Percentiles rank a stretch among this genome's conserved stretches.
Evolutionary conservation across 2,888 invertebrate genomes (phyloP).

Genomic region (Lepas anatifera): DNA sequence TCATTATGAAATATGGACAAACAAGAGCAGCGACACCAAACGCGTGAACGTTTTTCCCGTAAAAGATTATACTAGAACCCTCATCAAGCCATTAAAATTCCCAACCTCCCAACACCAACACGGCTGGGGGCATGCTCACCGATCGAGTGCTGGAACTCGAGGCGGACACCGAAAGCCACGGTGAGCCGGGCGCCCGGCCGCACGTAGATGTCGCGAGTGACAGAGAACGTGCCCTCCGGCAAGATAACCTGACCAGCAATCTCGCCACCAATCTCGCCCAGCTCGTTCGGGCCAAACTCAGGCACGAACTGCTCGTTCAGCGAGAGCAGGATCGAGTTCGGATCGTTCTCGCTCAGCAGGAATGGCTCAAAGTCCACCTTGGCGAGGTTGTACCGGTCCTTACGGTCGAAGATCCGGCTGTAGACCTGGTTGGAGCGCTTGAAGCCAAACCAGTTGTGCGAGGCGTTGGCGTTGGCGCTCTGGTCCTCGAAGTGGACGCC

Average conservation of each 20-base stretch:
- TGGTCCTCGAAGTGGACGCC: conserved; percentile 92
- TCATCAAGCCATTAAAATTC: too few relatives aligned
- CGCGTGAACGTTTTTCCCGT: too few relatives aligned
- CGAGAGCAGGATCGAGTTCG: conserved; percentile 23
- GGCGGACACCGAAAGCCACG: conserved; percentile 72
- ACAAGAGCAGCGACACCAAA: too few relatives aligned
- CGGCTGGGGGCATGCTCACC: conserved; percentile 4
- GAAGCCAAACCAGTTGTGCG: conserved; percentile 80
- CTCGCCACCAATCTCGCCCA: conserved; percentile 72
- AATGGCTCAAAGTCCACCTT: conserved; percentile 84
- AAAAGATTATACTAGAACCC: too few relatives aligned
- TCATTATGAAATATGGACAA: too few relatives aligned
- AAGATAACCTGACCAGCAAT: conserved; percentile 80
- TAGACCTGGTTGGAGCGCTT: conserved; percentile 30
- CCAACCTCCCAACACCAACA: too few relatives aligned
- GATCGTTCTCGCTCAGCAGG: conserved; percentile 71
- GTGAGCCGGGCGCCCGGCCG: conserved; percentile 82
- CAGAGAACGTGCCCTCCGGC: conserved; percentile 65
- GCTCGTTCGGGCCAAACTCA: conserved; percentile 56
- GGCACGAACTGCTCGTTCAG: conserved; percentile 59
- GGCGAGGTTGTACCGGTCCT: conserved; percentile 88
- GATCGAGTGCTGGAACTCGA: conserved; percentile 65
- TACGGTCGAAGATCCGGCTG: conserved; percentile 44
- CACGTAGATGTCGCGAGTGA: conserved; percentile 87
- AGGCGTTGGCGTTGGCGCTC: conserved; percentile 83